Evolutionary conservation across 1,140 invertebrate species (phyloP).

Genomic region (Globodera ellingtonae): DNA sequence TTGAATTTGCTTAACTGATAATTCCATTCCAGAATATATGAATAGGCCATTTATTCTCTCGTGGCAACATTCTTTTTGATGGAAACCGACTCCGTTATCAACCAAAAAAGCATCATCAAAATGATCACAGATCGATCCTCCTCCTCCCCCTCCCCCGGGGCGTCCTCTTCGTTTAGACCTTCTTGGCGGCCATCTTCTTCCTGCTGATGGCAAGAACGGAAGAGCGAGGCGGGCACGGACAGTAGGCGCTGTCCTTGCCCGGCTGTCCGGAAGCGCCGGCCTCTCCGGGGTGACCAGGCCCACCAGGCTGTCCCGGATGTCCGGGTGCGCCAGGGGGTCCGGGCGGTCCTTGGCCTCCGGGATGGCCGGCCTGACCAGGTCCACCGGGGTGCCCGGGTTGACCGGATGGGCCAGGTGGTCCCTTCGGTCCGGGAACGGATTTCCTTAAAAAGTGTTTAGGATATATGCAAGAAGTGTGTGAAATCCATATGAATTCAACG

Average conservation of each 20-base stretch:
- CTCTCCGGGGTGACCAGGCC: constrained; percentile 16
- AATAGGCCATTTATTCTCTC: no score
- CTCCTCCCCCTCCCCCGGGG: no score
- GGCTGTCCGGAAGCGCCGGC: constrained; percentile 2
- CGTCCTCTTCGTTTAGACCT: not conserved
- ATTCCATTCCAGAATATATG: no score
- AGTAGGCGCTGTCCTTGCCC: constrained; percentile 22
- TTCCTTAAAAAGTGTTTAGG: not conserved
- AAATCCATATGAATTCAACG: constrained; percentile 17
- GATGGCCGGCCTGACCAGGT: constrained; percentile 2
- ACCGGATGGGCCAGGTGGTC: constrained; percentile 38
- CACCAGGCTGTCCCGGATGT: constrained; percentile 21
- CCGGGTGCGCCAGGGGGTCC: constrained; percentile 8
- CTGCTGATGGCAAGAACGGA: not conserved
- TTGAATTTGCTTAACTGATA: no score
- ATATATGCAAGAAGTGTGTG: not conserved
- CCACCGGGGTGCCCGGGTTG: constrained; percentile 32
- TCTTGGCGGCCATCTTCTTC: not conserved
- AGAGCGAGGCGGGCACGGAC: constrained; percentile 23
- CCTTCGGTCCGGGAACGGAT: constrained; percentile 29
- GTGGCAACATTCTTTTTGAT: no score
- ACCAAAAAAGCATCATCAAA: no score
- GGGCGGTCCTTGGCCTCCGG: constrained; percentile 27
- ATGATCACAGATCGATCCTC: no score
- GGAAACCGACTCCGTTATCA: no score